Evolutionary conservation across 2,113 vertebrate species (phyloP).

Genomic region (Colius striatus): DNA sequence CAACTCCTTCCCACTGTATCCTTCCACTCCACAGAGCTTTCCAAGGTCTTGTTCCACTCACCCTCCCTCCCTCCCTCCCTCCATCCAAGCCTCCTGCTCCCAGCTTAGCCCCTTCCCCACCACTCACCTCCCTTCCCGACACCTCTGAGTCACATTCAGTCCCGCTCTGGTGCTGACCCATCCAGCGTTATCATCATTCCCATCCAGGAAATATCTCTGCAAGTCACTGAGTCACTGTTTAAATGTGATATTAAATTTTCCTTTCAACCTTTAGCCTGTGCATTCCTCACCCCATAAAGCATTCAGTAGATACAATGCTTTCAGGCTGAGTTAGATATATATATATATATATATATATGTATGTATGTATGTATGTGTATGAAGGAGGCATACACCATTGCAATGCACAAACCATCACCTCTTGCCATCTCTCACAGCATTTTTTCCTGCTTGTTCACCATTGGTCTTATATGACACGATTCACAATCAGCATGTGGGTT

Average conservation of each 20-base stretch:
- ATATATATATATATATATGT: neutral
- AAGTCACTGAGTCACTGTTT: neutral
- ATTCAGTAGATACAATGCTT: neutral
- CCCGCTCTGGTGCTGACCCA: neutral
- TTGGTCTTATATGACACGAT: neutral
- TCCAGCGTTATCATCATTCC: neutral
- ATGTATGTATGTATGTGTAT: neutral
- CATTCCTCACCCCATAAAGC: neutral
- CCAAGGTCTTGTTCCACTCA: neutral
- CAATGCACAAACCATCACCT: neutral
- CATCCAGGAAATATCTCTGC: neutral
- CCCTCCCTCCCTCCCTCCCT: neutral
- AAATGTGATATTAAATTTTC: slow-evolving; percentile 31
- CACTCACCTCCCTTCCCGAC: neutral
- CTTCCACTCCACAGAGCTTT: neutral
- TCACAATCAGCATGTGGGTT: neutral
- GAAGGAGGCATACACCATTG: neutral
- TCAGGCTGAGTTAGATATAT: neutral
- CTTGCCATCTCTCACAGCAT: neutral
- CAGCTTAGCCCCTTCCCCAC: neutral
- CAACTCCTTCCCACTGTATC: neutral
- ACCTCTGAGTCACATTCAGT: neutral
- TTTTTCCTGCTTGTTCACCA: neutral
- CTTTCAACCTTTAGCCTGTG: neutral
- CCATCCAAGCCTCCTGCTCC: neutral